These are phyloP conservation scores for Drosophila dives DNA, from an alignment of 2,888 invertebrate genomes.

Conservation along the genomic window DNA sequence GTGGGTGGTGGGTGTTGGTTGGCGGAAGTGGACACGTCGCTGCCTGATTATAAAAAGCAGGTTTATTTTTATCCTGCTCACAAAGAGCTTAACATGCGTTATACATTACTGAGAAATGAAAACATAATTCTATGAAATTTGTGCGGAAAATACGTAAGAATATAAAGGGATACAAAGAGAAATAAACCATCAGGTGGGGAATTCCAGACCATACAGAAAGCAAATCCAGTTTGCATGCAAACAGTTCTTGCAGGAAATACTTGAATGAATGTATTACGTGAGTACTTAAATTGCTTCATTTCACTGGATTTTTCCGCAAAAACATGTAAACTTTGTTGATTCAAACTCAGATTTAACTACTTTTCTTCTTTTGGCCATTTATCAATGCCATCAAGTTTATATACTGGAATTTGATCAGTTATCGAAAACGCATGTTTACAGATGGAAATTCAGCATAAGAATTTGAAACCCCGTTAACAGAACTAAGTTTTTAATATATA, in stretches of 20 bases:
- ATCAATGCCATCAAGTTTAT: not conserved
- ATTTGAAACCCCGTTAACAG: not conserved
- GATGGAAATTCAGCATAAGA: not conserved
- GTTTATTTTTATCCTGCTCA: slow-evolving; percentile 40
- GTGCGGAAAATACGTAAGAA: not conserved
- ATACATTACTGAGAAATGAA: not conserved
- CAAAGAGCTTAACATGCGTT: not conserved
- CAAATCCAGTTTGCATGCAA: not conserved
- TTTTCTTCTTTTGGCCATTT: accelerated
- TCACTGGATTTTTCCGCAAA: not conserved
- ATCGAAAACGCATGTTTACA: not conserved
- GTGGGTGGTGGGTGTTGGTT: not conserved
- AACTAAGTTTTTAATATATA: not conserved
- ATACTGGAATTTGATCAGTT: not conserved
- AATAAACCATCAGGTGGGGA: not conserved
- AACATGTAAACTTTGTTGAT: not conserved
- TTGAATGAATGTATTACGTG: not conserved
- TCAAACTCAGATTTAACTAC: not conserved
- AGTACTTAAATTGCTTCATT: not conserved
- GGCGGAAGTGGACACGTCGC: not conserved
- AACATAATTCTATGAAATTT: not conserved
- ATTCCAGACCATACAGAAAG: not conserved
- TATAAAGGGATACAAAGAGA: not conserved
- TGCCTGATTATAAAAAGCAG: slow-evolving; percentile 26
- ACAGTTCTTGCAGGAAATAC: not conserved